Evolutionary conservation across 37 sponge, comb jelly and placozoan genomes (phyloP), one percentile per base, ranked within the genome.

Genomic region (Lycopodina hypogea): DNA sequence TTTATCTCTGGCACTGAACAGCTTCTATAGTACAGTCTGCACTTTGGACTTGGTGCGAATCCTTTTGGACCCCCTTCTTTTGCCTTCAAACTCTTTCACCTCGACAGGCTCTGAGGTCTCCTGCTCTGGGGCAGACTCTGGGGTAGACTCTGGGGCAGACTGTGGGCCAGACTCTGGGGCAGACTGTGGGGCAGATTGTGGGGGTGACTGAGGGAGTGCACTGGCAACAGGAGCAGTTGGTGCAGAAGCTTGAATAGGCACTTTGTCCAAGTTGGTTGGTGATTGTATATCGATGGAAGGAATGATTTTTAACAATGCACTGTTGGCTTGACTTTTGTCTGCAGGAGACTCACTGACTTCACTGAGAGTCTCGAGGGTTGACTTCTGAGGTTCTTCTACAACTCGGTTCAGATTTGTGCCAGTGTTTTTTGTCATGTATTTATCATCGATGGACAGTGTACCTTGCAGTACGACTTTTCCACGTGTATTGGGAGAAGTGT

Each of bases 11-110:
- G 60, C 18, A 59, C 60, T 6, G 4, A 45, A 45, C 48, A 45
- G 9, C 4, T 9, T 12, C 48, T 77, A 78, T 12, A 77, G 29
- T 2, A 64, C 66, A 64, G 66, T 63, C 50, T 77, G 66, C 32
- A 77, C 78, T 63, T 41, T 41, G 11, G 78, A 77, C 30, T 77
- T 77, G 23, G 66, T 77, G 23, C 78, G 78, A 36, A 78, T 78
- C 8, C 78, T 32, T 21, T 42, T n/a, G 7, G 34, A 17, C 24
- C 15, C 23, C 26, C 3, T 26, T 14, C 21, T 58, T 24, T 24
- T 58, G 4, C 21, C 59, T 58, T 58, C 59, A 26, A 19, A 6
- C 42, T 9, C 23, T 17, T 45, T 77, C 66, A 30, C 64, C 66
- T 64, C 66, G 9, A 12, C 18, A 0, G 74, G 12, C 74, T 45